These are phyloP conservation scores for Lamellibrachia luymesi DNA, from an alignment of 1,140 invertebrate genomes.

Conservation along the genomic window DNA sequence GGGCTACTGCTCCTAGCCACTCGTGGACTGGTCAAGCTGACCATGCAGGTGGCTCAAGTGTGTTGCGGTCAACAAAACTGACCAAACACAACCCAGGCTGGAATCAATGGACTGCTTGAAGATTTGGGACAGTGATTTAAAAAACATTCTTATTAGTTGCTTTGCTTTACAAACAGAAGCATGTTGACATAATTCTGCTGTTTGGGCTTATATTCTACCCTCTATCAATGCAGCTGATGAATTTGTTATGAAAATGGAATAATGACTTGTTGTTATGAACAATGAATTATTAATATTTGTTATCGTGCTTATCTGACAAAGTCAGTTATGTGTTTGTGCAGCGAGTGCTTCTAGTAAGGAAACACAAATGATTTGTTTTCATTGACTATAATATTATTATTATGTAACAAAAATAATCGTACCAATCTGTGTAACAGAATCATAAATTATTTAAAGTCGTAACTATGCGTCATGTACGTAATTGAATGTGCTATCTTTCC, in stretches of 20 bases:
- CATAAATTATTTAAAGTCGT: not conserved
- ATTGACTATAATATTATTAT: not conserved
- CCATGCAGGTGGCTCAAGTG: not conserved
- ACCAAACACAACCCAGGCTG: too few species aligned
- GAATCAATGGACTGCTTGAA: too few species aligned
- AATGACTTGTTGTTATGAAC: not conserved
- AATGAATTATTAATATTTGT: slow-evolving; percentile 8
- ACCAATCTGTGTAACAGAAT: not conserved
- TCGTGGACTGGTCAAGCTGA: not conserved
- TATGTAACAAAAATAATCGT: not conserved
- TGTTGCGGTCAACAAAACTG: not conserved
- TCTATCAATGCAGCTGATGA: not conserved
- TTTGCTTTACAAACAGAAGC: not conserved
- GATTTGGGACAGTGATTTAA: too few species aligned
- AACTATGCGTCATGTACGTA: not conserved
- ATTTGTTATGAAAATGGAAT: slow-evolving; percentile 11
- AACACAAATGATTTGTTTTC: not conserved
- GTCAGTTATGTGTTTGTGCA: not conserved
- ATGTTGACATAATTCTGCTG: not conserved
- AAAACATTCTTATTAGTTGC: too few species aligned
- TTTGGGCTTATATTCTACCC: not conserved
- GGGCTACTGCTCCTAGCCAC: not conserved
- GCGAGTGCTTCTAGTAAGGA: not conserved
- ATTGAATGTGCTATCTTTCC: not conserved
- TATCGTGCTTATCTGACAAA: not conserved